Evolutionary conservation across 2,797 vertebrate species (phyloP), one percentile per base, ranked within the genome.

Genomic region (Hemitrygon akajei): DNA sequence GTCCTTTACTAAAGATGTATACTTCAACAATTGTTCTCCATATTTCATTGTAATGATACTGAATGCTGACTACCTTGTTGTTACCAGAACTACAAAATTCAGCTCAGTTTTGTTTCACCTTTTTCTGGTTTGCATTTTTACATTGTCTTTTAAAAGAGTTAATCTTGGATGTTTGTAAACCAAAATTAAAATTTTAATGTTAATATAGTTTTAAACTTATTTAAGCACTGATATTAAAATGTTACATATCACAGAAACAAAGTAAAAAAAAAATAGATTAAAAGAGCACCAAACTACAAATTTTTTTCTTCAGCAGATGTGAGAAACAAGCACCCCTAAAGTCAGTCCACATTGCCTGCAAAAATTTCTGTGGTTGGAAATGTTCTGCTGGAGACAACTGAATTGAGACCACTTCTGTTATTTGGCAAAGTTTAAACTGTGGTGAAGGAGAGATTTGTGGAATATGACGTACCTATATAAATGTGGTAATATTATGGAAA

Each of bases 401-500:
- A 76, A 76, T 92, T 75, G 75, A 47, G 71, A 69, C 27, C 75
- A 56, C 91, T n/a, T 76, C 27, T 75, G 71, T 69, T 71, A 76
- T 16, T 76, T 93, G 40, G 91, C 71, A 56, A 37, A 93, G 73
- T 56, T 93, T 22, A 27, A 75, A 76, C 27, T 18, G 7, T n/a
- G 66, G 34, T n/a, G 7, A 73, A 91, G 40, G 34, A 71, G 37
- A 73, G 25, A 4, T 75, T 92, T 92, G 71, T 47, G 37, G 71
- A 92, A 75, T 92, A 73, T 92, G 25, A 47, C 40, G 56, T 6
- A 58, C 40, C 37, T 56, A 30, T 92, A 30, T 75, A 30, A 37
- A 93, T 75, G 91, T 93, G 91, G 22, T 76, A 76, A 76, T 63
- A 22, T 92, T 93, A 76, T 76, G 40, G 40, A 93, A 93, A 93